Evolutionary conservation across 2,797 vertebrate species (phyloP).

Genomic region (Notolabrus celidotus): DNA sequence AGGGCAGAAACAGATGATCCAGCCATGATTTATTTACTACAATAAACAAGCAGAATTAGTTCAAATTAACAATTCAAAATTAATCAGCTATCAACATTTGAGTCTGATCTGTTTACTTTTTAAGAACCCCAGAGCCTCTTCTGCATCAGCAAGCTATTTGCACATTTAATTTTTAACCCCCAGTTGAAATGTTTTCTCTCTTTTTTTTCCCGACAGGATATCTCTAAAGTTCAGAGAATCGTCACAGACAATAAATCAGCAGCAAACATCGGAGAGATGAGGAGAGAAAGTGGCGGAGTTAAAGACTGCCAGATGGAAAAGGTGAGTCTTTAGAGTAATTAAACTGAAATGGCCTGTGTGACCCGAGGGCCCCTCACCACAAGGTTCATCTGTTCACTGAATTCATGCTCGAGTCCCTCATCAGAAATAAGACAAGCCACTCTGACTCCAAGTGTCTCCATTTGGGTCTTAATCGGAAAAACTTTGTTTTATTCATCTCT

Average conservation of each 20-base stretch:
- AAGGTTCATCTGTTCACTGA: conserved; percentile 66
- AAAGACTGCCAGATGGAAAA: conserved; percentile 86
- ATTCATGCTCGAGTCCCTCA: conserved; percentile 51
- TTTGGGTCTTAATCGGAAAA: conserved; percentile 9
- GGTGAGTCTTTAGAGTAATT: conserved; percentile 81
- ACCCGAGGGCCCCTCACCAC: conserved; percentile 65
- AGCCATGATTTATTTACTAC: conserved; percentile 14
- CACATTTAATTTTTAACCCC: conserved; percentile 16
- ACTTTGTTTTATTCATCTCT: too few species aligned
- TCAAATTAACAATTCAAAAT: conserved; percentile 21
- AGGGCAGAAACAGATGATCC: conserved; percentile 8
- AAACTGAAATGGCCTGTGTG: conserved; percentile 68
- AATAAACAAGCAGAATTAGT: conserved; percentile 25
- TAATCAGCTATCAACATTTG: conserved; percentile 5
- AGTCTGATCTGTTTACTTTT: conserved; percentile 22
- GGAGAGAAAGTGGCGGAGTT: conserved; percentile 75
- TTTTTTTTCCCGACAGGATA: conserved; percentile 77
- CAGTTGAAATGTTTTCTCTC: conserved; percentile 35
- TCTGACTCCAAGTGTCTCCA: conserved; percentile 35
- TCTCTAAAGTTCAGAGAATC: conserved; percentile 86
- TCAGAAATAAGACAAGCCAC: conserved; percentile 51
- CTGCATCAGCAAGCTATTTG: conserved; percentile 16
- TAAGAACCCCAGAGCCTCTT: background rate
- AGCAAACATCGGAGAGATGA: conserved; percentile 72
- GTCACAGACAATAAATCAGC: conserved; percentile 82